Evolutionary conservation across 1,140 invertebrate species (phyloP), one percentile per base, ranked within the genome.

Genomic region (Phenacoccus solenopsis): DNA sequence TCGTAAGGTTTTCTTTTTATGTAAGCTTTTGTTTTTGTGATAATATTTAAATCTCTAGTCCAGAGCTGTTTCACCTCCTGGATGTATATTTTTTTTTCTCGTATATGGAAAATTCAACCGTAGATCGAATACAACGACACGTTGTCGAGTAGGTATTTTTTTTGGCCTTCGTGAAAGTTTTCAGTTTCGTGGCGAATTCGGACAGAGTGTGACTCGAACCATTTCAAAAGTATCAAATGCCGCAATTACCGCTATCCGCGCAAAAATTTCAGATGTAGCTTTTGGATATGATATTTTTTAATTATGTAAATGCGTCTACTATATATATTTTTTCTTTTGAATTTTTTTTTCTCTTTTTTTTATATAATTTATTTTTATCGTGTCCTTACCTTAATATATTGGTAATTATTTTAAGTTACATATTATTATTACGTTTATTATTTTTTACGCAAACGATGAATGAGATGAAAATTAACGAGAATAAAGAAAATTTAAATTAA

Each of bases 11-110:
- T 64, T 38, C 9, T 38, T 64, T 64, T 64, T 64, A 27, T 64
- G 25, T 64, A 64, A 64, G 59, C 59, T 64, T 64, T 64, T 64
- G 13, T 64, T 64, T 64, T 64, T 64, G 59, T 64, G 59, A 64
- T 64, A 64, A 64, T 64, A 64, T 25, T 64, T 64, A 64, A 64
- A 64, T 64, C 59, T 64, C 59, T 64, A 64, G 59, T 64, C 59
- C 59, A 64, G 59, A 64, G 59, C 59, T 64, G 59, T 64, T 25
- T 64, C 59, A 64, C 59, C 59, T 64, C 59, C 59, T 64, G 59
- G 59, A 64, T 64, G n/a, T n/a, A n/a, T n/a, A n/a, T n/a, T n/a
- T n/a, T n/a, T 64, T 64, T 64, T 27, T 24, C 25, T 64, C 25
- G 22, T 64, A 49, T 49, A 16, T 49, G 13, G 20, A 49, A 49